Evolutionary conservation across 2,797 vertebrate genomes (phyloP), one percentile per base, ranked within the genome.

Genomic region (Acropternis orthonyx): DNA sequence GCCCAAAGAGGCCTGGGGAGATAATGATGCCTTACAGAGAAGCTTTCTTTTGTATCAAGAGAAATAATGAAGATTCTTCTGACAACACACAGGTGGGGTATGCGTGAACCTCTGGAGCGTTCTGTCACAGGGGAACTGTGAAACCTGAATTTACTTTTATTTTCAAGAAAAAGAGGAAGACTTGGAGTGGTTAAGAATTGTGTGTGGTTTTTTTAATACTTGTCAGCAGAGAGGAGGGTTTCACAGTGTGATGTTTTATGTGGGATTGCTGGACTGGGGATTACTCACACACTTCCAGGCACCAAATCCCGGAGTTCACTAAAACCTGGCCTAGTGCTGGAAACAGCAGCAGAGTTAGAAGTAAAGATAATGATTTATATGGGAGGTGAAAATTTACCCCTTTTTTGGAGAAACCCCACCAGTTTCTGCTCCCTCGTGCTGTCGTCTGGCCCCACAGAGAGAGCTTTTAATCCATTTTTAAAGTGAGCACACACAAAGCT

Each of bases 141-240:
- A 66, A 87, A 73, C 69, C 51, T 89, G 66, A 93, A 97, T 94
- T 94, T 67, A 76, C 51, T 93, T 92, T 72, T 65, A 24, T 91
- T 41, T 86, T 67, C 56, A 54, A 66, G 15, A 7, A 7, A 51
- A 10, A 39, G 24, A 39, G 12, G 32, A 49, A 72, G 8, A 37
- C 37, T 12, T 52, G 46, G 43, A 28, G 10, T 41, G 30, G 80
- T 92, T 89, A 79, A 85, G 71, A 90, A 32, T 48, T 76, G 32
- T 56, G 43, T 66, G 28, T 58, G 71, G 12, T 9, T 44, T 34
- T 85, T 96, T 95, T 92, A 96, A 77, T 94, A 85, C 88, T 86
- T 88, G 24, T 72, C 71, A 92, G 88, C 59, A 69, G 71, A 68
- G 90, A 85, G 72, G 51, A 86, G 36, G 62, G 41, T 96, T 97